Percentiles rank a stretch among this genome's conserved stretches.
Conservation (phyloP, 2,888 invertebrate species). For the Diarsia rubi region DNA sequence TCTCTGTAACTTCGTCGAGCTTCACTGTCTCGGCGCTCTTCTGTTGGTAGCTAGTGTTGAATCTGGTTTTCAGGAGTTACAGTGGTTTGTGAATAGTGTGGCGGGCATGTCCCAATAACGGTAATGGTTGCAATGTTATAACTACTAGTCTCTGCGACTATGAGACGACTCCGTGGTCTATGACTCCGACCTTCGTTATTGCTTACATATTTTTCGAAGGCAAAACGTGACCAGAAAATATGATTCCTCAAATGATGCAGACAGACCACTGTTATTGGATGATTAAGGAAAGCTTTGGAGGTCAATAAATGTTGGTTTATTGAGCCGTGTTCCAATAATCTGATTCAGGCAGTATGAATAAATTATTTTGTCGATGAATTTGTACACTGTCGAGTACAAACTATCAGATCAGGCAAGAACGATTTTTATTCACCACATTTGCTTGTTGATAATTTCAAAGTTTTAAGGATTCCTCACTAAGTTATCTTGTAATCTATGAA, state of each 20-base stretch:
- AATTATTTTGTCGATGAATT: constrained; percentile 15
- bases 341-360: constrained; percentile 22
- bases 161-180: background rate
- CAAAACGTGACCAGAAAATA: constrained; percentile 60
- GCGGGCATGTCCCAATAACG: no score
- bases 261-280: constrained; percentile 42
- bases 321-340: constrained; percentile 12
- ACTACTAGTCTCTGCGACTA: no score
- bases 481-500: no score
- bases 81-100: no score
- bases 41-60: no score
- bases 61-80: no score
- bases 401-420: background rate
- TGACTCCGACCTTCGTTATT: constrained; percentile 40
- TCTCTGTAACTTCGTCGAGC: no score
- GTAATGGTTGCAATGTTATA: no score
- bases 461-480: background rate
- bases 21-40: no score
- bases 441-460: background rate
- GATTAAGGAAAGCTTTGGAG: constrained; percentile 25
- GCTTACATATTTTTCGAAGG: constrained; percentile 45
- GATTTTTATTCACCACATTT: background rate
- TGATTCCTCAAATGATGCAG: constrained; percentile 41
- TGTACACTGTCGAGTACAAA: background rate
- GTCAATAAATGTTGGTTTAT: constrained; percentile 33